These are phyloP conservation scores for Eupeodes luniger DNA, from an alignment of 2,888 invertebrate species.

Conservation along the genomic window DNA sequence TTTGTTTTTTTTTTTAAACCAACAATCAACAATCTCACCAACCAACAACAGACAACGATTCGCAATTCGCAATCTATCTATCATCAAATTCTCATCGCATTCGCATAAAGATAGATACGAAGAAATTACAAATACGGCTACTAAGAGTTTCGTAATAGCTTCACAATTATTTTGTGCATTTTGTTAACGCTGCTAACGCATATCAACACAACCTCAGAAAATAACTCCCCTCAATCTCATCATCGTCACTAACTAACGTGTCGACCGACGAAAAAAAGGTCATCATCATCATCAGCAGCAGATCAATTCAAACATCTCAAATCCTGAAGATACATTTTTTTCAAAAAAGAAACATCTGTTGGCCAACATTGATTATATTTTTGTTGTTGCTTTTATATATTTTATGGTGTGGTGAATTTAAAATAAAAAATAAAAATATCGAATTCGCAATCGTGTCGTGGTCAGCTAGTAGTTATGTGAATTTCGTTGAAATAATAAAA, in stretches of 20 bases:
- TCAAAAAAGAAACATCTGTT: slow-evolving; percentile 40
- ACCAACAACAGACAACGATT: not conserved
- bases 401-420: slow-evolving; percentile 39
- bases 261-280: slow-evolving; percentile 15
- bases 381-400: slow-evolving; percentile 40
- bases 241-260: not conserved
- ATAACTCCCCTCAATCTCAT: not conserved
- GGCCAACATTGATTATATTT: slow-evolving; percentile 31
- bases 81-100: slow-evolving; percentile 5
- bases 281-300: slow-evolving; percentile 29
- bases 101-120: slow-evolving; percentile 5
- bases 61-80: slow-evolving; percentile 5
- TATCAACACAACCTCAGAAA: not conserved
- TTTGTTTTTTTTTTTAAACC: slow-evolving; percentile 27
- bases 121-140: slow-evolving; percentile 18
- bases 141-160: slow-evolving; percentile 49
- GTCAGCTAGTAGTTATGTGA: slow-evolving; percentile 41
- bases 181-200: slow-evolving; percentile 20
- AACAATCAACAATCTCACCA: slow-evolving; percentile 9
- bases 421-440: not conserved
- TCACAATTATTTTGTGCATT: slow-evolving; percentile 43
- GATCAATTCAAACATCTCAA: slow-evolving; percentile 15
- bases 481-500: slow-evolving; percentile 24
- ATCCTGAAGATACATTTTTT: slow-evolving; percentile 43
- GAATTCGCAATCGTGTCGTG: slow-evolving; percentile 39